A percentile compares a stretch with the other conserved stretches of the same genome.
Conservation (phyloP, 2,113 vertebrate species). For the Lutjanus erythropterus region DNA sequence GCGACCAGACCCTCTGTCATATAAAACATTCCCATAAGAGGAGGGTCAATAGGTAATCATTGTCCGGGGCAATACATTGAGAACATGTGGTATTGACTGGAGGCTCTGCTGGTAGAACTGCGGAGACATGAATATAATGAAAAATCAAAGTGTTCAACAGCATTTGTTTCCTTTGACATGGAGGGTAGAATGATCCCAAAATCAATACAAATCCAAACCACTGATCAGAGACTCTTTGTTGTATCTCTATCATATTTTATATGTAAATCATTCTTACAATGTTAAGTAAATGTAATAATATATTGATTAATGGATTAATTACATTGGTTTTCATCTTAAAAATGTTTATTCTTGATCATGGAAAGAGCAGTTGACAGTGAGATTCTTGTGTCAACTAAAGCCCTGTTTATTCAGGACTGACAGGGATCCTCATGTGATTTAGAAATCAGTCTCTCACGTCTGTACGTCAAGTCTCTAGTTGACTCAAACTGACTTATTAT, state of each 20-base stretch:
- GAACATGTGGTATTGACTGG: constrained; percentile 67
- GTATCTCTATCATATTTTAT: background rate
- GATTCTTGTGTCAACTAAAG: too few relatives aligned
- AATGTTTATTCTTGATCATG: background rate
- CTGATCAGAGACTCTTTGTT: constrained; percentile 3
- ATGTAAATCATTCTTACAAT: background rate
- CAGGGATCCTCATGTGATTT: too few relatives aligned
- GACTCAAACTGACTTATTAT: too few relatives aligned
- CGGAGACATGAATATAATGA: constrained; percentile 74
- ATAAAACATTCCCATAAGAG: constrained; percentile 81
- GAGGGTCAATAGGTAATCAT: constrained; percentile 78
- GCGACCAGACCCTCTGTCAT: constrained; percentile 70
- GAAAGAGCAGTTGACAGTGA: background rate
- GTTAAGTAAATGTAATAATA: background rate
- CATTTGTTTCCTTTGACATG: constrained; percentile 68
- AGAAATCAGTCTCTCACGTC: too few relatives aligned
- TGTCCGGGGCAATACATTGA: constrained; percentile 67
- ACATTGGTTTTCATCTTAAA: background rate
- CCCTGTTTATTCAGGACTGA: too few relatives aligned
- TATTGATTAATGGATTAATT: background rate
- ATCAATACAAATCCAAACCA: constrained; percentile 70
- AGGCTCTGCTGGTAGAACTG: constrained; percentile 50
- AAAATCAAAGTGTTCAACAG: constrained; percentile 69
- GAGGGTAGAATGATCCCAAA: constrained; percentile 50
- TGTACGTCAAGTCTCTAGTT: too few relatives aligned